Evolutionary conservation across 2,113 vertebrate species (phyloP).

Genomic region (Labeo rohita): DNA sequence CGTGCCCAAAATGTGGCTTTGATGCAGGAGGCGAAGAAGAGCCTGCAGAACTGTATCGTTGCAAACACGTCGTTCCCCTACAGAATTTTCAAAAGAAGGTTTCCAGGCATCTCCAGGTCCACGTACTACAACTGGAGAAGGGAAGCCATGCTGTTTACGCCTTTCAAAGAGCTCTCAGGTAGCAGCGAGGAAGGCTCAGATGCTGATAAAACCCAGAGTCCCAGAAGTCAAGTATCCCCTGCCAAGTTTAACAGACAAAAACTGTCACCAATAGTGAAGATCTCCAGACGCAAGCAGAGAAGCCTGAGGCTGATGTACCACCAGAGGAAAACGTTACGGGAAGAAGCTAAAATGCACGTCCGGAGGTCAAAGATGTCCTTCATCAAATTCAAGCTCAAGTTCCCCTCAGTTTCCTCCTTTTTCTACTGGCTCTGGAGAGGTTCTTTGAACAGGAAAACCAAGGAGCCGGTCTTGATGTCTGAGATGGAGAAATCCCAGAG

Average conservation of each 20-base stretch:
- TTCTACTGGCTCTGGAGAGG: constrained; percentile 90
- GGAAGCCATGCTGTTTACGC: constrained; percentile 86
- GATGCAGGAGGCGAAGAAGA: constrained; percentile 92
- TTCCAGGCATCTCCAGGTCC: constrained; percentile 93
- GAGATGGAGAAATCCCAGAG: constrained; percentile 37
- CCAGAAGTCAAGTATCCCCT: constrained; percentile 56
- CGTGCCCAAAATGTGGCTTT: constrained; percentile 73
- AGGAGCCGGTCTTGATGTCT: constrained; percentile 12
- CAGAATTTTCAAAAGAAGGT: constrained; percentile 88
- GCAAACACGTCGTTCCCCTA: constrained; percentile 89
- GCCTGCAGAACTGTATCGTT: constrained; percentile 89
- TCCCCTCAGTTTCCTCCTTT: constrained; percentile 82
- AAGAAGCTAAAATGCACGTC: constrained; percentile 80
- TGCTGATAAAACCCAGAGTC: constrained; percentile 71
- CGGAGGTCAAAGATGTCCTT: constrained; percentile 82
- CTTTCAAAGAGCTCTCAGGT: constrained; percentile 75
- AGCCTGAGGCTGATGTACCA: constrained; percentile 71
- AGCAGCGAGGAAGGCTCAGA: constrained; percentile 75
- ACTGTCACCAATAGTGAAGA: constrained; percentile 56
- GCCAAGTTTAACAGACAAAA: constrained; percentile 45
- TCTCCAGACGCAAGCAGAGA: constrained; percentile 64
- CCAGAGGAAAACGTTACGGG: constrained; percentile 81
- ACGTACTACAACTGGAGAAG: constrained; percentile 98
- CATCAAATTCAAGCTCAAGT: constrained; percentile 87
- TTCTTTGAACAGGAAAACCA: constrained; percentile 53